These are phyloP conservation scores for Ornithoptera priamus DNA, from an alignment of 2,888 invertebrate species.

Conservation along the genomic window DNA sequence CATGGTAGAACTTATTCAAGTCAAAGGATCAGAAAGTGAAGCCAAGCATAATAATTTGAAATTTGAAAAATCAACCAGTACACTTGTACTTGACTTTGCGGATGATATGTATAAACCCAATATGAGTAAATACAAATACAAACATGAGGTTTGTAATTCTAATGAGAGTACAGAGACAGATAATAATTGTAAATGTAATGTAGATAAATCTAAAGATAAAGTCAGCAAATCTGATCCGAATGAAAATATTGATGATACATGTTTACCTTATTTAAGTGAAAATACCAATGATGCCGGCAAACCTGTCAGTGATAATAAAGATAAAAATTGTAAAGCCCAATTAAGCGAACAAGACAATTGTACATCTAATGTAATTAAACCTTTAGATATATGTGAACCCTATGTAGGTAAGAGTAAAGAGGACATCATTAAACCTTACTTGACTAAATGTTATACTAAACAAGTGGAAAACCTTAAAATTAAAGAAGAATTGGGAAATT, in stretches of 20 bases:
- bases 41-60: constrained; percentile 3
- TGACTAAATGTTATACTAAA: constrained; percentile 4
- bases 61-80: constrained; percentile 9
- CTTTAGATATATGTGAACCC: neutral
- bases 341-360: neutral
- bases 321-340: neutral
- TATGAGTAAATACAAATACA: constrained; percentile 3
- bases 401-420: constrained; percentile 1
- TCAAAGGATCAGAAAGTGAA: neutral
- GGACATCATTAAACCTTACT: constrained; percentile 10
- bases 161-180: neutral
- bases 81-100: constrained; percentile 9
- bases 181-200: neutral
- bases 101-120: constrained; percentile 19
- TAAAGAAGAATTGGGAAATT: neutral
- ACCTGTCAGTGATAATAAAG: neutral
- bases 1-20: constrained; percentile 32
- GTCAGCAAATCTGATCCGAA: constrained; percentile 1
- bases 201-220: neutral
- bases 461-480: neutral
- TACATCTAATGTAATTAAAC: neutral
- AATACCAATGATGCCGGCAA: neutral
- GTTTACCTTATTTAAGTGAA: neutral
- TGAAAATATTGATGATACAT: neutral
- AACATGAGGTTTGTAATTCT: neutral